Percentiles rank a stretch among this genome's conserved stretches.
phyloP scores from a whole-genome alignment of 2,888 invertebrate species.

The Saturnia pavonia region DNA sequence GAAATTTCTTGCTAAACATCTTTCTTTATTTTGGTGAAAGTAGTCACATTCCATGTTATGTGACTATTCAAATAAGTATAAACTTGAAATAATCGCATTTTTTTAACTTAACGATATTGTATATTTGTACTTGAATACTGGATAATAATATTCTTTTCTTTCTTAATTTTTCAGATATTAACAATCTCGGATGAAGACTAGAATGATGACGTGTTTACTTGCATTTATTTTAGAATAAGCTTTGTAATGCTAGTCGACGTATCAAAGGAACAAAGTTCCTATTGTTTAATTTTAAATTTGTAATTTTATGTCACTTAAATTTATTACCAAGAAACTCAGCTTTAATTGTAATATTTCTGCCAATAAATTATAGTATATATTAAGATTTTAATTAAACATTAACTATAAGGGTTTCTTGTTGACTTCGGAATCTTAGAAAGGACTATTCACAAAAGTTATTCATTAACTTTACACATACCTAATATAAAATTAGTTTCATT shows the following conservation, averaged over 20 bases:
- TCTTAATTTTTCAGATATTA: slow-evolving; percentile 54
- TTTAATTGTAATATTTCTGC: not conserved
- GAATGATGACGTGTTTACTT: not conserved
- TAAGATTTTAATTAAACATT: not conserved
- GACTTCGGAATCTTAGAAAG: too few species aligned
- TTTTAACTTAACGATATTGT: too few species aligned
- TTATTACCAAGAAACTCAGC: not conserved
- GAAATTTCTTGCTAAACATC: too few species aligned
- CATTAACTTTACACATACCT: too few species aligned
- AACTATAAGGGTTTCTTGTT: too few species aligned
- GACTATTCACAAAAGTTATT: too few species aligned
- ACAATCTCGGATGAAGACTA: slow-evolving; percentile 65
- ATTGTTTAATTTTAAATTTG: not conserved
- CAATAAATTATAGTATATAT: not conserved
- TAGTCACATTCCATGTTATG: too few species aligned
- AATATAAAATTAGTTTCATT: too few species aligned
- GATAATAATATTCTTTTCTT: not conserved
- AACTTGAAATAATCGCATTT: too few species aligned
- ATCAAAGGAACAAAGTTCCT: not conserved
- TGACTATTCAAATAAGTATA: too few species aligned
- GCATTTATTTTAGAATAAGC: slow-evolving; percentile 2
- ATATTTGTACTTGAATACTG: too few species aligned
- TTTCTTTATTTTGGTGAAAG: too few species aligned
- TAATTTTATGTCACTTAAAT: not conserved
- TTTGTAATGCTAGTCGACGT: not conserved